Evolutionary conservation across 2,888 invertebrate genomes (phyloP), one percentile per base, ranked within the genome.

Genomic region (Epinotia nisella): DNA sequence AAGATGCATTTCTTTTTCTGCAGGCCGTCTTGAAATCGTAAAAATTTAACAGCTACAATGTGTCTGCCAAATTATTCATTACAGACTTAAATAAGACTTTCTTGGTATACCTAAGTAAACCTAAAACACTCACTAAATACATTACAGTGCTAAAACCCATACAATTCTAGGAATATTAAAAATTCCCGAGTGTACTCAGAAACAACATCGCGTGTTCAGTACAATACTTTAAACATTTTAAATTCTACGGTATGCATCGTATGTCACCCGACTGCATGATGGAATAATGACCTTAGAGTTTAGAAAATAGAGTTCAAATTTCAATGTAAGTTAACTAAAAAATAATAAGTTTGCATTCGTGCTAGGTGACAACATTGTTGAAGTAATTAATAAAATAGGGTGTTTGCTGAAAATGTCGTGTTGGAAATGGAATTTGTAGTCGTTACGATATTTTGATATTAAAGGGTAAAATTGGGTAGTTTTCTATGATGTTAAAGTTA

Each of bases 291-390:
- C 29, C 29, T 41, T 29, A n/a, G 1, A 2, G 3, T 24, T 24
- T 10, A 7, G 13, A 11, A 1, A 17, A 51, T 24, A 64, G n/a
- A 49, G 29, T 51, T 51, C 11, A 29, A 35, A 64, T 45, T 62
- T 9, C 7, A 29, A 4, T 13, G 41, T 0, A 21, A 13, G 4
- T 21, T 11, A 17, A 11, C 11, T 64, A 17, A 10, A n/a, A 13
- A 19, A 64, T 24, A n/a, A 41, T 24, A 62, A 9, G n/a, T 39
- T 39, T 17, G 11, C 24, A 3, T 49, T 24, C 55, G 55, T 64
- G 51, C 62, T 58, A 45, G 45, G 17, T 62, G 29, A 51, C 29
- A 64, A 62, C 41, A 24, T 15, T 51, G 62, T 49, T 17, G 29
- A 51, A 29, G 29, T 17, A 21, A 64, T 51, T 64, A 64, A 41